Evolutionary conservation across 2,797 vertebrate genomes (phyloP).

Genomic region (Hoplostethus mediterraneus): DNA sequence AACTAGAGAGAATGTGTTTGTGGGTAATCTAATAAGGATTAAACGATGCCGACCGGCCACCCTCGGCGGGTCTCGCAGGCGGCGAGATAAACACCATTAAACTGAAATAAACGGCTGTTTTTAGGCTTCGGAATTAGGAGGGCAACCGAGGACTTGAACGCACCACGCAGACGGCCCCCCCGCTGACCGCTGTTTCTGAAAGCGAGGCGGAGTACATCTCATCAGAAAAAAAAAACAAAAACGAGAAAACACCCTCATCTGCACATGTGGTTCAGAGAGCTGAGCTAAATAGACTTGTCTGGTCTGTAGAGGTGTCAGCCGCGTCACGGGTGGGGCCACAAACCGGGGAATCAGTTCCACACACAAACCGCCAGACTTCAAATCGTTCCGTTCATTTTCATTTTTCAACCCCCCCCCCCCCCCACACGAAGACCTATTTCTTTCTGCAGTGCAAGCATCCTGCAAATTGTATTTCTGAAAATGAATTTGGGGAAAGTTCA

Average conservation of each 20-base stretch:
- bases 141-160: constrained; percentile 17
- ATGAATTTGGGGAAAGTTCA: constrained; percentile 71
- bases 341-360: constrained; percentile 50
- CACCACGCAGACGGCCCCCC: not conserved
- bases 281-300: constrained; percentile 65
- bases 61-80: constrained; percentile 7
- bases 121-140: constrained; percentile 36
- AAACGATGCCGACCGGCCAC: constrained; percentile 27
- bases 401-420: constrained; percentile 14
- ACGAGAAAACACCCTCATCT: constrained; percentile 22
- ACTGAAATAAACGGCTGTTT: constrained; percentile 27
- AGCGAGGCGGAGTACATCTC: constrained; percentile 25
- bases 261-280: constrained; percentile 52
- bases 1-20: constrained; percentile 20
- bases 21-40: constrained; percentile 50
- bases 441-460: constrained; percentile 73
- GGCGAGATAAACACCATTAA: constrained; percentile 25
- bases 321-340: constrained; percentile 39
- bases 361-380: constrained; percentile 44
- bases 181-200: not conserved
- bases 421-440: constrained; percentile 51
- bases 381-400: constrained; percentile 60
- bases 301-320: constrained; percentile 49
- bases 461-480: constrained; percentile 65
- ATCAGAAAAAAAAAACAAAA: constrained; percentile 34